These are phyloP conservation scores for Incurvaria masculella DNA, from an alignment of 2,888 invertebrate species.

Conservation along the genomic window DNA sequence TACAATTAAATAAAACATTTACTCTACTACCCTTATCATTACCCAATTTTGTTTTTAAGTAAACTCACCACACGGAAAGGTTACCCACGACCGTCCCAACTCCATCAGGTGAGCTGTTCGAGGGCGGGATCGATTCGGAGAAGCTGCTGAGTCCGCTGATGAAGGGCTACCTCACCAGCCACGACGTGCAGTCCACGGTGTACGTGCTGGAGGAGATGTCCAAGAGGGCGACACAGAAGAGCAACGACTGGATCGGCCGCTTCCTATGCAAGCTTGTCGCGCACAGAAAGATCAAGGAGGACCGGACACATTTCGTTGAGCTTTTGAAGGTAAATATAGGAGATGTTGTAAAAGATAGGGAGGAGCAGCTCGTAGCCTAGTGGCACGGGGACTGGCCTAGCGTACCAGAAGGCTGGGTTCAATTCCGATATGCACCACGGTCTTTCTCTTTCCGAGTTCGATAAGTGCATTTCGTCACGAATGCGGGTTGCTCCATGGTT, in stretches of 20 bases:
- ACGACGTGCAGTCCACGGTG: slow-evolving; percentile 42
- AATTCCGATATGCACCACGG: too few relatives aligned
- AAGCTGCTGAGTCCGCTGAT: slow-evolving; percentile 44
- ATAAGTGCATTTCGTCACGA: too few relatives aligned
- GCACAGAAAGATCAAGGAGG: slow-evolving; percentile 36
- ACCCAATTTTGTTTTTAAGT: too few relatives aligned
- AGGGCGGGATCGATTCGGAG: slow-evolving; percentile 50
- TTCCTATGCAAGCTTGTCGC: slow-evolving; percentile 50
- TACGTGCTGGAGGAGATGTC: slow-evolving; percentile 46
- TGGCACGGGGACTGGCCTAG: too few relatives aligned
- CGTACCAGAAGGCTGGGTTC: too few relatives aligned
- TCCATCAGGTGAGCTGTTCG: slow-evolving; percentile 42
- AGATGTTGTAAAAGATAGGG: not conserved
- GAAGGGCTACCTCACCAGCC: slow-evolving; percentile 42
- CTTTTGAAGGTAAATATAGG: slow-evolving; percentile 36
- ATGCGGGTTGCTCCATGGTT: too few relatives aligned
- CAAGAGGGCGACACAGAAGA: slow-evolving; percentile 34
- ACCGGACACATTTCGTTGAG: slow-evolving; percentile 33
- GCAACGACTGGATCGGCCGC: slow-evolving; percentile 55
- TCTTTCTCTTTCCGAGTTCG: too few relatives aligned
- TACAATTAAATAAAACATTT: not conserved
- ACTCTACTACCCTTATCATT: too few relatives aligned
- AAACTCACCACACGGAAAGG: too few relatives aligned
- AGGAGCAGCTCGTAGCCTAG: too few relatives aligned
- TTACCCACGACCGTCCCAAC: too few relatives aligned